Base-by-base conservation (phyloP, 2,888 invertebrate genomes). In the Amphipyra berbera region DNA sequence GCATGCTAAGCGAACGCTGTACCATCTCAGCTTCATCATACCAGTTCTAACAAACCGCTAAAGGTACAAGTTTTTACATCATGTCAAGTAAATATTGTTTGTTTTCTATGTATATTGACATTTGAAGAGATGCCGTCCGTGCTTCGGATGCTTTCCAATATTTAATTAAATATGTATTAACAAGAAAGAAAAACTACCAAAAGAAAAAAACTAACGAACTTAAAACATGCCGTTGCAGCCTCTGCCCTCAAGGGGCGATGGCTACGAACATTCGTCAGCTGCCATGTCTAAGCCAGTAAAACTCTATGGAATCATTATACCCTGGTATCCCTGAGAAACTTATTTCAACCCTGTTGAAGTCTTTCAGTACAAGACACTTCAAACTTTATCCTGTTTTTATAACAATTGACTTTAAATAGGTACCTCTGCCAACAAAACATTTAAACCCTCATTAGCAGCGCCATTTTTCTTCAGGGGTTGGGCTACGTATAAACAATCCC, bases 1-100 rank as follows among this genome's bases (percentile, higher is more conserved):
- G 81, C 91, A 90, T 91, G 91, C 91, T 90, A 90, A 90, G 91
- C 91, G 90, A 91, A 91, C 92, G 91, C 89, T 90, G 88, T 90
- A 89, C 89, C 89, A 91, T 89, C 88, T 89, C 90, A 90, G 72
- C 59, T 74, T 52, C 68, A 21, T 21, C 1, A 21, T 2, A 21
- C 1, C 1, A 21, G 21, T 21, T 21, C 21, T 21, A 2, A 21
- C 21, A 21, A 2, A 21, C 21, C 21, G 21, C 21, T 21, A 21
- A 21, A 21, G 21, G 21, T 21, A 21, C 3, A 21, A 21, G n/a
- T 21, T 2, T 3, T 3, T 21, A 21, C 21, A 3, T 21, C 21
- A 21, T 21, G 21, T 21, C 21, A 2, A 21, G 21, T 21, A 21
- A 21, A 21, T 21, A 3, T 21, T 21, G 21, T 1, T 21, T 21